Percentiles rank a stretch among this genome's conserved stretches.
Evolutionary conservation across 2,113 vertebrate species (phyloP).

Genomic region (Rostratula benghalensis): DNA sequence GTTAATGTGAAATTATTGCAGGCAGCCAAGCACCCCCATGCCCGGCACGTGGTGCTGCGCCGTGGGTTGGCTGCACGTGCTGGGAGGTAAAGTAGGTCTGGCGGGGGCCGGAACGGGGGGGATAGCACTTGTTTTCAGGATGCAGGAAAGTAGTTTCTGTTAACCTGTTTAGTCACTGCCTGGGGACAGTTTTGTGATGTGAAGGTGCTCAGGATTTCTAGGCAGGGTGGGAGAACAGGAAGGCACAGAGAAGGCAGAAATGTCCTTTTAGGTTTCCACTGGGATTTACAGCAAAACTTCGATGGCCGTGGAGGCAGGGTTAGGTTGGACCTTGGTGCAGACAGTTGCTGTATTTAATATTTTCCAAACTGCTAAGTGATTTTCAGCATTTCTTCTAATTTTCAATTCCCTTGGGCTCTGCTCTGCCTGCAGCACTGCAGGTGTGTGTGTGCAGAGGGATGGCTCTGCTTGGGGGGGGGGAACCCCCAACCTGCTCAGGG

Average conservation of each 20-base stretch:
- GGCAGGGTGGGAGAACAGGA: background rate
- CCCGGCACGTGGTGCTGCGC: background rate
- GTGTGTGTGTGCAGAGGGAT: fast-evolving
- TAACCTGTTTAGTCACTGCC: background rate
- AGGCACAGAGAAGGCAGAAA: background rate
- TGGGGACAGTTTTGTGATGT: fast-evolving
- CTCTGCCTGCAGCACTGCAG: background rate
- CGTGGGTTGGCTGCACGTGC: background rate
- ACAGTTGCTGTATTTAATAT: fast-evolving
- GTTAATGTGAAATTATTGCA: background rate
- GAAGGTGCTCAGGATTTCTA: background rate
- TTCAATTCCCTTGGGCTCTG: background rate
- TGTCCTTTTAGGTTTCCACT: fast-evolving
- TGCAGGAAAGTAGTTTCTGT: background rate
- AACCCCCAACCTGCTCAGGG: background rate
- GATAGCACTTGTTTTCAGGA: background rate
- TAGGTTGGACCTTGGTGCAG: background rate
- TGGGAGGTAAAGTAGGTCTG: background rate
- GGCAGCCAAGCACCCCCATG: background rate
- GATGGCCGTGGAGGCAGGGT: background rate
- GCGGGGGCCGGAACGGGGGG: background rate
- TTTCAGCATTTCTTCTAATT: background rate
- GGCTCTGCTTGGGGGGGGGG: background rate
- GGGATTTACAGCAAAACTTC: background rate
- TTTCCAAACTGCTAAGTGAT: background rate